phyloP scores from a whole-genome alignment of 1,140 invertebrate species.

The Nasonia vitripennis region DNA sequence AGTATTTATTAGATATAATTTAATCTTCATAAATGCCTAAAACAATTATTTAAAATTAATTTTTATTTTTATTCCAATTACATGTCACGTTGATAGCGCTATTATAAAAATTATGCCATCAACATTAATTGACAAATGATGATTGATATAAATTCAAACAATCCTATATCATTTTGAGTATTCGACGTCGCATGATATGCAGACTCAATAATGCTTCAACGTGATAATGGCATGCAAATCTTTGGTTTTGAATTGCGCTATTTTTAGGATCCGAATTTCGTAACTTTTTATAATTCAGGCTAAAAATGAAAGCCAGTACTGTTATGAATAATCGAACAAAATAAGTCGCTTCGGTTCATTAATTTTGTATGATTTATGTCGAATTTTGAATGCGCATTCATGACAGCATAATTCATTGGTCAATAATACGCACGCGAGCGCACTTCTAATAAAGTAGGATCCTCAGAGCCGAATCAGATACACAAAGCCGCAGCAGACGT shows the following conservation, averaged over 20 bases:
- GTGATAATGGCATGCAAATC: background rate
- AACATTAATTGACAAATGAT: background rate
- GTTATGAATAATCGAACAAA: background rate
- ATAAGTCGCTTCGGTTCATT: background rate
- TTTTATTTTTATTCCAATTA: no score
- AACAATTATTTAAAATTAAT: background rate
- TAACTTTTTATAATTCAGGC: background rate
- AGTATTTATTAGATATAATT: background rate
- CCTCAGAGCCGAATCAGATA: background rate
- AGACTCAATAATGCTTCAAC: no score
- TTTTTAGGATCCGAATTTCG: background rate
- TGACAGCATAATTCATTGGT: background rate
- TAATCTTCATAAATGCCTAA: background rate
- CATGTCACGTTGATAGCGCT: no score
- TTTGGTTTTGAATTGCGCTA: background rate
- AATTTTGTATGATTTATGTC: background rate
- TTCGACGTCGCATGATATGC: background rate
- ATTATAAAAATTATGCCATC: background rate
- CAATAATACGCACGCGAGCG: background rate
- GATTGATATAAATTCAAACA: background rate
- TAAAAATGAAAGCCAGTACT: background rate
- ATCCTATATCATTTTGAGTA: background rate
- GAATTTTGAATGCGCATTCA: background rate
- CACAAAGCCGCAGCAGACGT: background rate
- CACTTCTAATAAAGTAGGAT: background rate